Conservation (phyloP, 2,797 vertebrate genomes). For the Ceryle rudis region DNA sequence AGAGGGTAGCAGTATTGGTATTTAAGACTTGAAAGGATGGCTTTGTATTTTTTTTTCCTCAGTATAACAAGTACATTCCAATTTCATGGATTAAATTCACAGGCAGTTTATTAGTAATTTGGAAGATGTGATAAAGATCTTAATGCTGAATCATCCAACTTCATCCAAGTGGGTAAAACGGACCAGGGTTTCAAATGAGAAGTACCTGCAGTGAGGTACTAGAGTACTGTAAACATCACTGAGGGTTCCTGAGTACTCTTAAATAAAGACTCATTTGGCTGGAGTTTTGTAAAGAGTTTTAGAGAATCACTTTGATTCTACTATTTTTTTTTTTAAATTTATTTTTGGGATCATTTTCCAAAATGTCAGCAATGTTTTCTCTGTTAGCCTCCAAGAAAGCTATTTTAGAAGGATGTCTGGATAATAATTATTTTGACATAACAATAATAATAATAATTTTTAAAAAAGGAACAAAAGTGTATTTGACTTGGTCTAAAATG, state of each 20-base stretch:
- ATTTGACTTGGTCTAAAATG: neutral
- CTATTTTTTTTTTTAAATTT: neutral
- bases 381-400: neutral
- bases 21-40: neutral
- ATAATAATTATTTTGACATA: neutral
- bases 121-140: neutral
- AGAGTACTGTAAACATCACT: neutral
- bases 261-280: neutral
- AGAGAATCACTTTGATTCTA: neutral
- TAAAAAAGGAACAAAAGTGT: neutral
- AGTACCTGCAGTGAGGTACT: neutral
- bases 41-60: neutral
- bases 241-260: neutral
- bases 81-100: neutral
- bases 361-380: neutral
- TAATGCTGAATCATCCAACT: neutral
- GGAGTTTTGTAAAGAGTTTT: neutral
- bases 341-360: neutral
- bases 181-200: neutral
- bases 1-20: neutral
- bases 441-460: no score
- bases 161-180: neutral
- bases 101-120: neutral
- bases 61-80: neutral
- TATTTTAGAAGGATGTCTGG: neutral